A percentile compares a stretch with the other conserved stretches of the same genome.
Evolutionary conservation across 2,888 invertebrate genomes (phyloP).

Genomic region (Steinernema scapterisci): DNA sequence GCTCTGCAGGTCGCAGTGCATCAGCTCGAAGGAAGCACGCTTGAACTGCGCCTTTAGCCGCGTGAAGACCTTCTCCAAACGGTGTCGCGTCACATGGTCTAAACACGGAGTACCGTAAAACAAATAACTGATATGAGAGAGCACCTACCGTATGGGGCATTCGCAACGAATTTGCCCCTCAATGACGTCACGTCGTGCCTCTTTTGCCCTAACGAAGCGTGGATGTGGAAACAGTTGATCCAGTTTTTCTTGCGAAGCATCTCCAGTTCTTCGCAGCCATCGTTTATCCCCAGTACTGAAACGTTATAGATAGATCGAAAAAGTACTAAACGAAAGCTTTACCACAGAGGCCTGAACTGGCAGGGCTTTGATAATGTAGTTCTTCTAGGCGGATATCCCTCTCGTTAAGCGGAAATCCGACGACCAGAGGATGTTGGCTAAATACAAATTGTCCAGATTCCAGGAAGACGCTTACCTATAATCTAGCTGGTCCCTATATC

Average conservation of each 20-base stretch:
- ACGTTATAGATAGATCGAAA: background rate
- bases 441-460: background rate
- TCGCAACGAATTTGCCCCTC: slow-evolving; percentile 44
- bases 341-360: slow-evolving; percentile 64
- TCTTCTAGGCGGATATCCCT: slow-evolving; percentile 59
- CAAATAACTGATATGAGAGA: background rate
- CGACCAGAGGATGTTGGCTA: slow-evolving; percentile 55
- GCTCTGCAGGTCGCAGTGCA: slow-evolving; percentile 81
- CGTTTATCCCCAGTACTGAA: slow-evolving; percentile 62
- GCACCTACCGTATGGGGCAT: slow-evolving; percentile 46
- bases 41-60: slow-evolving; percentile 55
- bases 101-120: slow-evolving; percentile 1
- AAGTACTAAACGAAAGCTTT: background rate
- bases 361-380: slow-evolving; percentile 48
- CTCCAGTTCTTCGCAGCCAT: slow-evolving; percentile 54
- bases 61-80: slow-evolving; percentile 78
- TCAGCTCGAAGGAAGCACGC: slow-evolving; percentile 54
- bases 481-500: slow-evolving; percentile 52
- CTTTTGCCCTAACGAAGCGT: slow-evolving; percentile 55
- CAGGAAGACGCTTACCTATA: slow-evolving; percentile 46
- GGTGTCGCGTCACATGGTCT: slow-evolving; percentile 75
- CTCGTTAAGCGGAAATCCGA: slow-evolving; percentile 51
- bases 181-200: slow-evolving; percentile 41
- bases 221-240: slow-evolving; percentile 55
- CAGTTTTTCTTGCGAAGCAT: slow-evolving; percentile 52